phyloP scores from a whole-genome alignment of 2,113 vertebrate genomes.

The Crotalus tigris region DNA sequence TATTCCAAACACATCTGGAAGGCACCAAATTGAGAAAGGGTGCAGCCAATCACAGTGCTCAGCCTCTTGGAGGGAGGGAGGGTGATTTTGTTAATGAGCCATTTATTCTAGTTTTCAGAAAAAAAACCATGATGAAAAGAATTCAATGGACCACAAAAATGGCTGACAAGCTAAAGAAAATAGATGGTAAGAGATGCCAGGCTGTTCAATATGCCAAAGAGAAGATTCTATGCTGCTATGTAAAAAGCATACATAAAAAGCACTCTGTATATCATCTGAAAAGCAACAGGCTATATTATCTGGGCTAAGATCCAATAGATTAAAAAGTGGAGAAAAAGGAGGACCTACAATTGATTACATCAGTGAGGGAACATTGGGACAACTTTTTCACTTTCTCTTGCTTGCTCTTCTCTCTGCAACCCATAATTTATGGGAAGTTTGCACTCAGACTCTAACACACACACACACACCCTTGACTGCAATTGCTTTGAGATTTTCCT shows the following conservation, averaged over 20 bases:
- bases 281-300: neutral
- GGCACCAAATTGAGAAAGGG: neutral
- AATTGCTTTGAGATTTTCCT: neutral
- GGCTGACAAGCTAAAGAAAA: neutral
- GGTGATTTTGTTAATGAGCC: neutral
- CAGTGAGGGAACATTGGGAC: neutral
- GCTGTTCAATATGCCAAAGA: neutral
- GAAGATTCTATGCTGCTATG: neutral
- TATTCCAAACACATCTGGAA: neutral
- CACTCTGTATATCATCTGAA: neutral
- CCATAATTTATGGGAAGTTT: neutral
- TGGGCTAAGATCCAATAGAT: neutral
- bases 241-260: neutral
- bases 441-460: neutral
- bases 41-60: neutral
- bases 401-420: neutral
- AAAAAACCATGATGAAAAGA: neutral
- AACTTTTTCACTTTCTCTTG: neutral
- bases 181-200: neutral
- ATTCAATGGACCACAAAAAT: slow-evolving; percentile 2
- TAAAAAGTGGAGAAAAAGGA: neutral
- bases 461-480: neutral
- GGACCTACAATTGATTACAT: neutral
- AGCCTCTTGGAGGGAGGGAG: neutral
- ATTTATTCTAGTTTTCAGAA: neutral